A percentile compares a stretch with the other conserved stretches of the same genome.
Conservation (phyloP, 2,113 vertebrate genomes). For the Brachirus orientalis region DNA sequence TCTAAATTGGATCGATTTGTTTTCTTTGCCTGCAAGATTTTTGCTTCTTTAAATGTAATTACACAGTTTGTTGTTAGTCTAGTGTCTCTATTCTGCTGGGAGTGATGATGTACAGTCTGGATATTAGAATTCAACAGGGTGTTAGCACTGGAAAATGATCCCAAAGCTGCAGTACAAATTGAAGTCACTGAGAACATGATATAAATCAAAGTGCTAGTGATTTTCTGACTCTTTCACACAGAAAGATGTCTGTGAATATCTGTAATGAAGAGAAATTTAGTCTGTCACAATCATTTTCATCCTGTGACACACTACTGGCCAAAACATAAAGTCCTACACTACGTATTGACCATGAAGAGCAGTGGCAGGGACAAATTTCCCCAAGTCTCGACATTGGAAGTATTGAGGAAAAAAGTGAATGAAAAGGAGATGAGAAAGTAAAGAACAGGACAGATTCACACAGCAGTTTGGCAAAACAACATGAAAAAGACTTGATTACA, state of each 20-base stretch:
- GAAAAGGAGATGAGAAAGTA: constrained; percentile 16
- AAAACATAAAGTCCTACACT: constrained; percentile 26
- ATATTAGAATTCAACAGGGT: constrained; percentile 33
- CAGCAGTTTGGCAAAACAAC: constrained; percentile 54
- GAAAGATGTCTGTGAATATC: constrained; percentile 29
- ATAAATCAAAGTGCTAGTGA: constrained; percentile 34
- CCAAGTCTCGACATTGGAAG: constrained; percentile 25
- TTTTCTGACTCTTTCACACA: constrained; percentile 36
- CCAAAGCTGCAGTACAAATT: constrained; percentile 36
- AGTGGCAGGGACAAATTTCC: constrained; percentile 15
- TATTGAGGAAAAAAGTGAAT: constrained; percentile 17
- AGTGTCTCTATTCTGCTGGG: constrained; percentile 19
- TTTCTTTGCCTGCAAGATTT: constrained; percentile 17
- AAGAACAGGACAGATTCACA: constrained; percentile 47
- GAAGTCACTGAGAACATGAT: constrained; percentile 28
- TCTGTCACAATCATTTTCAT: constrained; percentile 48
- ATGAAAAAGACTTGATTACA: constrained; percentile 71
- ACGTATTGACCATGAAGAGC: constrained; percentile 31
- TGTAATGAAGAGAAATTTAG: constrained; percentile 65
- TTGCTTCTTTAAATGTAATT: constrained; percentile 7
- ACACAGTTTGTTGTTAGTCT: background rate
- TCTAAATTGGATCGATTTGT: constrained; percentile 7
- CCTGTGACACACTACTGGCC: constrained; percentile 25
- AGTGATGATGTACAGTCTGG: constrained; percentile 4
- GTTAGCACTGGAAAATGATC: constrained; percentile 40